phyloP scores from a whole-genome alignment of 2,888 invertebrate species.

The Ptilodon capucinus region DNA sequence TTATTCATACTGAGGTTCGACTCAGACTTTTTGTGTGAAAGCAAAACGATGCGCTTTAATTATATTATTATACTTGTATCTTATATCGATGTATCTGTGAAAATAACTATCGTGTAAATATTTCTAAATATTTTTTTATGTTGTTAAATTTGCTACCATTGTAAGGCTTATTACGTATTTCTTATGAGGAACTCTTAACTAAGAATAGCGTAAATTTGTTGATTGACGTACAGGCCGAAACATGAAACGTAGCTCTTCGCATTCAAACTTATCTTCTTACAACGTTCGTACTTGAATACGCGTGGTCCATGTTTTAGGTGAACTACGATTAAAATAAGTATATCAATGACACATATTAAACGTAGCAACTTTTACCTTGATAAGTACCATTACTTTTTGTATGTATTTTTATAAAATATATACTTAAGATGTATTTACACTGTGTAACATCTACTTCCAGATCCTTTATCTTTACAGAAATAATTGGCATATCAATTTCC shows the following conservation, averaged over 20 bases:
- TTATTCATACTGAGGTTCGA: constrained; percentile 68
- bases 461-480: constrained; percentile 59
- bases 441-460: constrained; percentile 74
- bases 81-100: constrained; percentile 59
- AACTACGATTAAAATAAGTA: constrained; percentile 61
- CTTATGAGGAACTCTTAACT: constrained; percentile 65
- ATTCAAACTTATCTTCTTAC: constrained; percentile 27
- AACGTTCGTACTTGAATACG: constrained; percentile 41
- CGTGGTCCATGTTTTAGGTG: constrained; percentile 68
- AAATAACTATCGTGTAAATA: constrained; percentile 68
- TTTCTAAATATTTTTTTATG: constrained; percentile 65
- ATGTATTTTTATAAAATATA: constrained; percentile 82
- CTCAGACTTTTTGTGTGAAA: constrained; percentile 72
- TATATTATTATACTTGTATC: constrained; percentile 50
- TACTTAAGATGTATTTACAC: constrained; percentile 74
- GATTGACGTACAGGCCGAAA: constrained; percentile 36
- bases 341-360: constrained; percentile 80
- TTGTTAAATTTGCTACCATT: constrained; percentile 78
- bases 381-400: constrained; percentile 71
- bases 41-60: constrained; percentile 79
- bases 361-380: constrained; percentile 60
- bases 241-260: constrained; percentile 24
- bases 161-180: constrained; percentile 71
- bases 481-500: constrained; percentile 83
- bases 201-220: constrained; percentile 46